phyloP scores from a whole-genome alignment of 2,888 invertebrate genomes.

The Alitta virens region DNA sequence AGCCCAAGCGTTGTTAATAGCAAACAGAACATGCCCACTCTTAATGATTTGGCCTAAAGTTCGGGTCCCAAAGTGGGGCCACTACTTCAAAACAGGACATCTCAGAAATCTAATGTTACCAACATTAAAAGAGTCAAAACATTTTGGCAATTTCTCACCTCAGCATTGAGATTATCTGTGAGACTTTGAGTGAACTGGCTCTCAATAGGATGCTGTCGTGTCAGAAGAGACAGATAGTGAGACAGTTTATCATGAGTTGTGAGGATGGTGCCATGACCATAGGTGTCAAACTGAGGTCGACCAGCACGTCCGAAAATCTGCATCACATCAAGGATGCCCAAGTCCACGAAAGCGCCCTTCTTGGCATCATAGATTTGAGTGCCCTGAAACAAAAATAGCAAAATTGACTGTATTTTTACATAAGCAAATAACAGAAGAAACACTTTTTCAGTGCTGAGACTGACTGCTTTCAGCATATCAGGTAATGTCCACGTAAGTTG shows the following conservation, averaged over 20 bases:
- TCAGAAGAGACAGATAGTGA: conserved; percentile 89
- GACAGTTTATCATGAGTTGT: conserved; percentile 87
- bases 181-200: conserved; percentile 90
- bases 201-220: conserved; percentile 97
- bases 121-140: no score
- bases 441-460: no score
- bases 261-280: conserved; percentile 93
- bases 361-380: conserved; percentile 97
- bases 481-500: no score
- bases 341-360: conserved; percentile 87
- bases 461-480: no score
- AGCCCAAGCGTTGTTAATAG: no score
- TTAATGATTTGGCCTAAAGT: no score
- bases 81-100: no score
- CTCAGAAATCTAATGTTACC: no score
- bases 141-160: no score
- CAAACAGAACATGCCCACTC: no score
- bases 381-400: conserved; percentile 63
- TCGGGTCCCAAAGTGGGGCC: no score
- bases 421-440: no score
- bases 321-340: conserved; percentile 90
- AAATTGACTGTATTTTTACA: background rate
- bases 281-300: conserved; percentile 90
- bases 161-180: conserved; percentile 96
- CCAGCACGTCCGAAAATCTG: conserved; percentile 96